These are phyloP conservation scores for Nasonia giraulti DNA, from an alignment of 1,140 invertebrate genomes.

Conservation along the genomic window DNA sequence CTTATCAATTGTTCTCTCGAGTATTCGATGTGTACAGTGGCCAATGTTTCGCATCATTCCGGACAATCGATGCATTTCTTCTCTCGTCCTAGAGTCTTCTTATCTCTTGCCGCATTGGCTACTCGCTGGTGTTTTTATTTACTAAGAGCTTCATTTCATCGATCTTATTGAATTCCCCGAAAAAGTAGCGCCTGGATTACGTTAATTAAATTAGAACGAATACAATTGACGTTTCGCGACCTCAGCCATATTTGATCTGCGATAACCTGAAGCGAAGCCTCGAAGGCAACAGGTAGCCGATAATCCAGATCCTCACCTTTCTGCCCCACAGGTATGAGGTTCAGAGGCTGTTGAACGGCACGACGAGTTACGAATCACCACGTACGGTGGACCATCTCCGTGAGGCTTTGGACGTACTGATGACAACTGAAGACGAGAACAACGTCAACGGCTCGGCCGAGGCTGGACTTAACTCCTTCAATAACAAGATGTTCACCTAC, in stretches of 20 bases:
- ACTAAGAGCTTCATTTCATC: too few species aligned
- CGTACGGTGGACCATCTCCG: conserved; percentile 64
- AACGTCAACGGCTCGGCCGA: neutral
- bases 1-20: too few species aligned
- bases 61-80: too few species aligned
- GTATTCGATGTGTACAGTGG: too few species aligned
- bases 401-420: conserved; percentile 66
- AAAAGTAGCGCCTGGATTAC: too few species aligned
- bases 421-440: neutral
- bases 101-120: too few species aligned
- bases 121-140: too few species aligned
- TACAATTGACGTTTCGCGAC: neutral
- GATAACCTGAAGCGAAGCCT: neutral
- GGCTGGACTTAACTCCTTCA: conserved; percentile 57
- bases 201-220: too few species aligned
- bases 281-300: conserved; percentile 7
- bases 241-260: neutral
- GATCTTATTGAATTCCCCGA: too few species aligned
- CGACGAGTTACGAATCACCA: conserved; percentile 59
- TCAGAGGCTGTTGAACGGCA: conserved; percentile 65
- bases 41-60: too few species aligned
- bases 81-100: too few species aligned
- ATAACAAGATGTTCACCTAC: conserved; percentile 72
- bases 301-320: neutral
- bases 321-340: conserved; percentile 64